Conservation (phyloP, 2,888 invertebrate genomes). For the Ptychoptera contaminata region DNA sequence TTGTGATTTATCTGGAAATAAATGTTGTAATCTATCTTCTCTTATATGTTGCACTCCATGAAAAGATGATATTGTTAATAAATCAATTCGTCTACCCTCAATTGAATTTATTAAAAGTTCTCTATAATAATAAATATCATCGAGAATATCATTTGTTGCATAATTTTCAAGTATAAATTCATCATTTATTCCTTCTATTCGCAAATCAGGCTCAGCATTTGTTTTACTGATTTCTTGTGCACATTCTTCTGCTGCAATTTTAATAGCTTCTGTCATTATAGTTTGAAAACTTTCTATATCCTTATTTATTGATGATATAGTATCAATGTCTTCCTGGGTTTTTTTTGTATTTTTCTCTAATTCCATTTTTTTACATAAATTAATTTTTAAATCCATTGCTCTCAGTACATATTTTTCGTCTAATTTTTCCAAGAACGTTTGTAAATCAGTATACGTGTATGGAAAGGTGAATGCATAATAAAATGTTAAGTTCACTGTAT, state of each 20-base stretch:
- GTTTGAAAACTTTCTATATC: background rate
- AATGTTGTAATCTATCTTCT: slow-evolving; percentile 52
- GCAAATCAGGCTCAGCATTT: slow-evolving; percentile 1
- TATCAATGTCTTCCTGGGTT: background rate
- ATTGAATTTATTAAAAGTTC: slow-evolving; percentile 66
- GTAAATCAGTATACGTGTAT: slow-evolving; percentile 69
- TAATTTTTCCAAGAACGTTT: slow-evolving; percentile 51
- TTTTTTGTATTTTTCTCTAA: too few species aligned
- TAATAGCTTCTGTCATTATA: background rate
- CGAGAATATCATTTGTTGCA: slow-evolving; percentile 17
- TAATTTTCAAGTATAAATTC: background rate
- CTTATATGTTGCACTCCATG: slow-evolving; percentile 56
- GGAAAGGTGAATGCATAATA: slow-evolving; percentile 90
- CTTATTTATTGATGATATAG: background rate
- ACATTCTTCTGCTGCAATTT: background rate
- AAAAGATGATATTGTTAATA: slow-evolving; percentile 68
- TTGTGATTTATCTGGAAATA: slow-evolving; percentile 53
- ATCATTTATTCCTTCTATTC: background rate
- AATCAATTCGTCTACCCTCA: slow-evolving; percentile 61
- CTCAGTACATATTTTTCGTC: slow-evolving; percentile 33
- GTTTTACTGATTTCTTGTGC: background rate
- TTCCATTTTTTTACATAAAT: too few species aligned
- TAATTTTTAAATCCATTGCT: background rate
- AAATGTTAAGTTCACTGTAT: slow-evolving; percentile 52
- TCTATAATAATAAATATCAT: slow-evolving; percentile 70